Conservation (phyloP, 2,113 vertebrate genomes). For the Typhlomys cinereus region DNA sequence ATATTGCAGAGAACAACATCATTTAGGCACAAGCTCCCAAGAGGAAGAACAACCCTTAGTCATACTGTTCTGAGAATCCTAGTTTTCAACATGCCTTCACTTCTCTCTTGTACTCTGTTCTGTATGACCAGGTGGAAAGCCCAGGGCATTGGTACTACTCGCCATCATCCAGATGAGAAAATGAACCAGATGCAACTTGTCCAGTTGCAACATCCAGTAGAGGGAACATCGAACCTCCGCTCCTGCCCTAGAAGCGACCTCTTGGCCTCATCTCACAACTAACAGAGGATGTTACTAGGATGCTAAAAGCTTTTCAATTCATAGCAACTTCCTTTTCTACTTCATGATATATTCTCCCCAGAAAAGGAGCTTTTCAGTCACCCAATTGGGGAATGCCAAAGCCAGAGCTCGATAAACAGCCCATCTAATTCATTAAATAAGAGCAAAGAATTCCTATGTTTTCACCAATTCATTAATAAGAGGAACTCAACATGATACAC, state of each 20-base stretch:
- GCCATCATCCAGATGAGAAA: not conserved
- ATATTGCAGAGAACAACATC: not conserved
- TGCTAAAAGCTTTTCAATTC: not conserved
- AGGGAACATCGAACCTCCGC: not conserved
- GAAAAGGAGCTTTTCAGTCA: not conserved
- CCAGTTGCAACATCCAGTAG: not conserved
- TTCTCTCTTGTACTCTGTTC: slow-evolving; percentile 14
- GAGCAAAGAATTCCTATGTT: not conserved
- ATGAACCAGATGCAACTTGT: not conserved
- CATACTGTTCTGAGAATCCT: not conserved
- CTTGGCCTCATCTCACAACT: not conserved
- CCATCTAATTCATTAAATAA: not conserved
- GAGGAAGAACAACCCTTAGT: no score
- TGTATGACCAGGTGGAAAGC: not conserved
- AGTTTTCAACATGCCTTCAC: slow-evolving; percentile 20
- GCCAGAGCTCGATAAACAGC: not conserved
- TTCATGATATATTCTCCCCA: not conserved
- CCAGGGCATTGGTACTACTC: not conserved
- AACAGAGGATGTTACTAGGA: not conserved
- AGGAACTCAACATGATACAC: not conserved
- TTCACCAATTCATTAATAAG: not conserved
- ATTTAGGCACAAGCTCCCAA: no score
- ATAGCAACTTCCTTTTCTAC: slow-evolving; percentile 34
- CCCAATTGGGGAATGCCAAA: not conserved
- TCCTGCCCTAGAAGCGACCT: not conserved